Evolutionary conservation across 2,888 invertebrate species (phyloP).

Genomic region (Lysandra coridon): DNA sequence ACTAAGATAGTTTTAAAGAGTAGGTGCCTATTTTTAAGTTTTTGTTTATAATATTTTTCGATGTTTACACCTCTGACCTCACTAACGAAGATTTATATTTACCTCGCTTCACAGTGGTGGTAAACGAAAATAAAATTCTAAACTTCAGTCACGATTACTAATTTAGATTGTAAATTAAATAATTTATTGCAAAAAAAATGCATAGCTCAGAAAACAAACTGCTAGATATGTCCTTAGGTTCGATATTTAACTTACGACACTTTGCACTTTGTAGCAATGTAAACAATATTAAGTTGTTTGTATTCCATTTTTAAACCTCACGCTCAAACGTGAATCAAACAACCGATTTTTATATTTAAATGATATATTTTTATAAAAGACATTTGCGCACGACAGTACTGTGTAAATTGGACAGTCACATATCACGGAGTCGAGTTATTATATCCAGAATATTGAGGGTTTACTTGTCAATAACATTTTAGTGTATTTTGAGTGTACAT

Average conservation of each 20-base stretch:
- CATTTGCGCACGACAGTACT: conserved; percentile 31
- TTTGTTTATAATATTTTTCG: no score
- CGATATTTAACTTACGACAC: neutral
- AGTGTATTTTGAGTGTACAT: neutral
- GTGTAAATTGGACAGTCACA: conserved; percentile 36
- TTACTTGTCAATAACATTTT: neutral
- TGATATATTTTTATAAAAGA: conserved; percentile 6
- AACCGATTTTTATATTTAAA: neutral
- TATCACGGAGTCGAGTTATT: conserved; percentile 31
- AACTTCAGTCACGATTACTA: no score
- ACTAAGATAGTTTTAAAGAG: no score
- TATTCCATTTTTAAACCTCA: conserved; percentile 11
- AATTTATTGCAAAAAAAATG: no score
- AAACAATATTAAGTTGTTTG: conserved; percentile 14
- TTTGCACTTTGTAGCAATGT: neutral
- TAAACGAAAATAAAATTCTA: no score
- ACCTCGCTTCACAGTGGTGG: no score
- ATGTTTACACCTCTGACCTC: no score
- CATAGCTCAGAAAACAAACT: neutral
- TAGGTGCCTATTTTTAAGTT: no score
- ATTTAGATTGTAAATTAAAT: no score
- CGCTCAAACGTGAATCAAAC: conserved; percentile 8
- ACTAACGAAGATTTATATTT: no score
- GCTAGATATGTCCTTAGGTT: neutral
- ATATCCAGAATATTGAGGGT: conserved; percentile 35